Evolutionary conservation across 2,888 invertebrate genomes (phyloP).

Genomic region (Rhabditoides inermis): DNA sequence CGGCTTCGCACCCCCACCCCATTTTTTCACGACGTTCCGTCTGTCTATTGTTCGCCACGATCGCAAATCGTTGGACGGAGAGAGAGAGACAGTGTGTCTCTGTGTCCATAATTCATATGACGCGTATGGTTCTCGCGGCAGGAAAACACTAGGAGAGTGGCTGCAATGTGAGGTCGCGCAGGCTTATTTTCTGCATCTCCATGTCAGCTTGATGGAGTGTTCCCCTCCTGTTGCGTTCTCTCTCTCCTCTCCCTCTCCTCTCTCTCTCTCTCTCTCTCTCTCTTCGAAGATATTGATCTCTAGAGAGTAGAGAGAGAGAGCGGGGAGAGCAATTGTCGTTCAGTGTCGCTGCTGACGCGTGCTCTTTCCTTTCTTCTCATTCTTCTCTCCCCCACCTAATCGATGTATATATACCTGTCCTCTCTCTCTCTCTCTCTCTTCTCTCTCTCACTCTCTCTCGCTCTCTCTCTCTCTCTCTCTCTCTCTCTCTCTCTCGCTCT

Average conservation of each 20-base stretch:
- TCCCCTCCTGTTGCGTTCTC: not conserved
- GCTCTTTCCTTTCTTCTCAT: not conserved
- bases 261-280: conserved; percentile 3
- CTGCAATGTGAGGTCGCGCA: too few relatives aligned
- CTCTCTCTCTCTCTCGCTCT: conserved; percentile 2
- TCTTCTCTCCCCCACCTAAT: not conserved
- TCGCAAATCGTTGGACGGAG: not conserved
- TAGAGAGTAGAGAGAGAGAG: too few relatives aligned
- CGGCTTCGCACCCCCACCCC: not conserved
- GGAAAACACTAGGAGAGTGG: too few relatives aligned
- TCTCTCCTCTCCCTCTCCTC: not conserved
- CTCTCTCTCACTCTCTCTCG: not conserved
- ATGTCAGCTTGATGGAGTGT: not conserved
- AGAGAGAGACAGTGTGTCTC: not conserved
- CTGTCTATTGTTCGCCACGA: not conserved
- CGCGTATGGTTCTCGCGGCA: conserved; percentile 10
- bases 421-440: not conserved
- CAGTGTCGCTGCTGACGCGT: conserved; percentile 6
- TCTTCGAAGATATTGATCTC: too few relatives aligned
- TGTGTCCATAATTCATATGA: too few relatives aligned
- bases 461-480: conserved; percentile 2
- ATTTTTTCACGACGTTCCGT: not conserved
- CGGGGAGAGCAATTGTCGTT: too few relatives aligned
- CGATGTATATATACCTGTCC: not conserved
- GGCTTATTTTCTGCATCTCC: not conserved